A percentile compares a stretch with the other conserved stretches of the same genome.
These are phyloP conservation scores for Synergus laeviventris DNA, from an alignment of 2,888 invertebrate species.

Conservation along the genomic window DNA sequence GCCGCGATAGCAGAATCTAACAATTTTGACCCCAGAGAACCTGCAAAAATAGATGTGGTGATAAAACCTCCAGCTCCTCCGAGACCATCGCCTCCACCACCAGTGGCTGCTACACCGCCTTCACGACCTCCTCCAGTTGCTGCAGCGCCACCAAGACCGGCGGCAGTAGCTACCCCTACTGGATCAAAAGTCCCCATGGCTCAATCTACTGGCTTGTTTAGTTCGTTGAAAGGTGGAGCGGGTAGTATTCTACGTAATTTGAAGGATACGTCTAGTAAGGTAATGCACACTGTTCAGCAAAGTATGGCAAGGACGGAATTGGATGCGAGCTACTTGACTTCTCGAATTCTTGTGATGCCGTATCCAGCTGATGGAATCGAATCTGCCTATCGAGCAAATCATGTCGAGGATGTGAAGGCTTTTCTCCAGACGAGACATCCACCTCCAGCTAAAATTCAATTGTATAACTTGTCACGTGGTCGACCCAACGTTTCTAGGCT, in stretches of 20 bases:
- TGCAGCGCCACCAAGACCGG: constrained; percentile 47
- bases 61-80: constrained; percentile 64
- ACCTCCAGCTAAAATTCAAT: constrained; percentile 83
- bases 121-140: constrained; percentile 58
- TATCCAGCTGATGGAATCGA: constrained; percentile 96
- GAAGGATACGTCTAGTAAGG: constrained; percentile 96
- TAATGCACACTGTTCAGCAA: constrained; percentile 97
- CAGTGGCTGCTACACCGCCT: constrained; percentile 64
- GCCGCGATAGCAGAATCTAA: constrained; percentile 93
- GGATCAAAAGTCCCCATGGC: constrained; percentile 47
- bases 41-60: constrained; percentile 81
- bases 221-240: constrained; percentile 93
- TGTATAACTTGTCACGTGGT: constrained; percentile 89
- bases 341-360: constrained; percentile 94
- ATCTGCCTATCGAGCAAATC: constrained; percentile 93
- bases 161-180: constrained; percentile 56
- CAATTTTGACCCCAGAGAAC: constrained; percentile 88
- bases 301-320: constrained; percentile 91
- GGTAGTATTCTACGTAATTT: constrained; percentile 92
- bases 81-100: constrained; percentile 67
- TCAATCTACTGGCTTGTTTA: constrained; percentile 83
- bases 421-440: constrained; percentile 88
- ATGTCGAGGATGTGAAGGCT: constrained; percentile 92
- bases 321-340: constrained; percentile 95
- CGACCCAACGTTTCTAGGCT: constrained; percentile 78